phyloP scores from a whole-genome alignment of 2,888 invertebrate species.

The Alsophila aescularia region DNA sequence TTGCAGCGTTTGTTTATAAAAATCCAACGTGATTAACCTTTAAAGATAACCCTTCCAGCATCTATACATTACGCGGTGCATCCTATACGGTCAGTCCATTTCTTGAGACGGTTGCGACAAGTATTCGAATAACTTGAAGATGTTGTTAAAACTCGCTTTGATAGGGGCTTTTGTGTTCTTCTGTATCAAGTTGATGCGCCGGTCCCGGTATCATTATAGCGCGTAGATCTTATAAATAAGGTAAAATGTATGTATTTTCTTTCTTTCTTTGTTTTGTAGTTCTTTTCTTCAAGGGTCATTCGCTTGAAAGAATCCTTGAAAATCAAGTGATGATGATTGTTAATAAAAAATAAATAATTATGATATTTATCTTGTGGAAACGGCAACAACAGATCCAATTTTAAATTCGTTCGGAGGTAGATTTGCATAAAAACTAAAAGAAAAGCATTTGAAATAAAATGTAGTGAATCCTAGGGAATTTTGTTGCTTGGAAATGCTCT shows the following conservation, averaged over 20 bases:
- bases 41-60: slow-evolving; percentile 15
- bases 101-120: slow-evolving; percentile 2
- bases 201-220: slow-evolving; percentile 22
- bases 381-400: too few species aligned
- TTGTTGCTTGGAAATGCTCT: too few species aligned
- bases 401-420: too few species aligned
- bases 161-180: slow-evolving; percentile 25
- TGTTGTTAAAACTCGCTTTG: slow-evolving; percentile 23
- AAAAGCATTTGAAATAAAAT: too few species aligned
- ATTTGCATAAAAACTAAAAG: too few species aligned
- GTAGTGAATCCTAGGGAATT: too few species aligned
- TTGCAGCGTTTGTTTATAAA: slow-evolving; percentile 40
- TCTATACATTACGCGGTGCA: slow-evolving; percentile 10
- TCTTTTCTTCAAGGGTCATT: too few species aligned
- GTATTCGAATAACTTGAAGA: slow-evolving; percentile 1
- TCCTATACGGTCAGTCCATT: slow-evolving; percentile 8
- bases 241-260: not conserved
- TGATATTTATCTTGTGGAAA: too few species aligned
- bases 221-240: not conserved
- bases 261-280: not conserved
- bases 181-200: slow-evolving; percentile 24
- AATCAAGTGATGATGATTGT: too few species aligned
- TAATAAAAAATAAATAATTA: too few species aligned
- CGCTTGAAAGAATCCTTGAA: too few species aligned
- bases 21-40: slow-evolving; percentile 33